These are phyloP conservation scores for Paramuricea clavata DNA, from an alignment of 92 coral and sea anemone species.

Conservation along the genomic window DNA sequence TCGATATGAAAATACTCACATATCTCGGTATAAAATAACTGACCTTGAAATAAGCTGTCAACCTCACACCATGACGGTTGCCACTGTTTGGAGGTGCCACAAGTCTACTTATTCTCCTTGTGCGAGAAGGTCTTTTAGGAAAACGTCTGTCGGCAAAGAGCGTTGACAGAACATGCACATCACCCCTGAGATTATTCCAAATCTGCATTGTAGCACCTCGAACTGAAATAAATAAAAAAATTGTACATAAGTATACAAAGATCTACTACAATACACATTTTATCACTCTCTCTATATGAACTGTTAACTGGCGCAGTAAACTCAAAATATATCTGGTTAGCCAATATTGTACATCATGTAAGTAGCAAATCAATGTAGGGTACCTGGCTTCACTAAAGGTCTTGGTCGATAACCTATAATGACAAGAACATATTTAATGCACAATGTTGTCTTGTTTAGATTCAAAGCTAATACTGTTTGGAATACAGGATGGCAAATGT, in stretches of 20 bases:
- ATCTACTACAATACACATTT: neutral
- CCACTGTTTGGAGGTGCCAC: neutral
- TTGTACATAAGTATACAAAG: neutral
- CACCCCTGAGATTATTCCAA: neutral
- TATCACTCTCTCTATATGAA: neutral
- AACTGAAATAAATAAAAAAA: neutral
- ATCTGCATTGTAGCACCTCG: conserved; percentile 12
- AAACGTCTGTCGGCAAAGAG: neutral
- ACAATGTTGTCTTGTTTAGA: no score
- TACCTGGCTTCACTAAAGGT: neutral
- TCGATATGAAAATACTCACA: no score
- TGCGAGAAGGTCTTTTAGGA: neutral
- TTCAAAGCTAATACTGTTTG: no score
- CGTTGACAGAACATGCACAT: neutral
- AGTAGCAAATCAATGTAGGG: neutral
- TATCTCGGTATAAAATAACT: no score
- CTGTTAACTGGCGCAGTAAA: neutral
- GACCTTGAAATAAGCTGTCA: conserved; percentile 3
- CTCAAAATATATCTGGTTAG: neutral
- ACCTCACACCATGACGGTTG: conserved; percentile 2
- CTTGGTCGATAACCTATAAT: neutral
- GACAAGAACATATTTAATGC: no score
- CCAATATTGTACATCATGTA: neutral
- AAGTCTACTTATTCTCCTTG: neutral
- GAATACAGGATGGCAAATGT: no score